These are phyloP conservation scores for Agapostemon virescens DNA, from an alignment of 2,888 invertebrate species.

Conservation along the genomic window DNA sequence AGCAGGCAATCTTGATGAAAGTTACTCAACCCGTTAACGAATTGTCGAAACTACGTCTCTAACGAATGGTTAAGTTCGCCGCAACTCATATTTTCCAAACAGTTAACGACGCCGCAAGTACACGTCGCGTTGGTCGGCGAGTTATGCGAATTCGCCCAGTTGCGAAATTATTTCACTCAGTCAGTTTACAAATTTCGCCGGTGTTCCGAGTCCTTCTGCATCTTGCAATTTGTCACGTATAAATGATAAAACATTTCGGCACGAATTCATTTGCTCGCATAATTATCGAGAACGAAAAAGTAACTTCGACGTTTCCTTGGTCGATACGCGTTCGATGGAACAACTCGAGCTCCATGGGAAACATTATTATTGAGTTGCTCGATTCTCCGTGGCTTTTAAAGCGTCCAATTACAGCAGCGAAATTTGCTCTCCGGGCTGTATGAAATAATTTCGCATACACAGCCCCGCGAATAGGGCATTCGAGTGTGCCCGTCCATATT, in stretches of 20 bases:
- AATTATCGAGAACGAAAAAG: conserved; percentile 11
- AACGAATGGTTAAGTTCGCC: not conserved
- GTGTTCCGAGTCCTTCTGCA: not conserved
- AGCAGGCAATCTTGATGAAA: not conserved
- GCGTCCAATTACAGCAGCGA: conserved; percentile 12
- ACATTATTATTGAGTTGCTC: not conserved
- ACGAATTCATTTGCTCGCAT: not conserved
- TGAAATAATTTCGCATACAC: conserved; percentile 26
- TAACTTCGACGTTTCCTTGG: conserved; percentile 13
- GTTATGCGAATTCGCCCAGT: not conserved
- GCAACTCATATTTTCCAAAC: conserved; percentile 2
- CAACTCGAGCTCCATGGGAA: not conserved
- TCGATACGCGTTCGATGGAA: not conserved
- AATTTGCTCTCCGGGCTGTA: conserved; percentile 7
- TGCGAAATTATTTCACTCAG: not conserved
- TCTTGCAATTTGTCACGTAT: conserved; percentile 22
- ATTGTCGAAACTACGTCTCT: not conserved
- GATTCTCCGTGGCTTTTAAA: not conserved
- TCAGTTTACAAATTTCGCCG: not conserved
- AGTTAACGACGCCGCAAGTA: not conserved
- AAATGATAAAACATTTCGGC: conserved; percentile 11
- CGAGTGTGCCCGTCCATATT: conserved; percentile 6
- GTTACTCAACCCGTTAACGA: not conserved
- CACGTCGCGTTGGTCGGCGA: not conserved
- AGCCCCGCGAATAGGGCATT: not conserved